A percentile compares a stretch with the other conserved stretches of the same genome.
These are phyloP conservation scores for Euzetes globulus DNA, from an alignment of 2,888 invertebrate species.

Conservation along the genomic window DNA sequence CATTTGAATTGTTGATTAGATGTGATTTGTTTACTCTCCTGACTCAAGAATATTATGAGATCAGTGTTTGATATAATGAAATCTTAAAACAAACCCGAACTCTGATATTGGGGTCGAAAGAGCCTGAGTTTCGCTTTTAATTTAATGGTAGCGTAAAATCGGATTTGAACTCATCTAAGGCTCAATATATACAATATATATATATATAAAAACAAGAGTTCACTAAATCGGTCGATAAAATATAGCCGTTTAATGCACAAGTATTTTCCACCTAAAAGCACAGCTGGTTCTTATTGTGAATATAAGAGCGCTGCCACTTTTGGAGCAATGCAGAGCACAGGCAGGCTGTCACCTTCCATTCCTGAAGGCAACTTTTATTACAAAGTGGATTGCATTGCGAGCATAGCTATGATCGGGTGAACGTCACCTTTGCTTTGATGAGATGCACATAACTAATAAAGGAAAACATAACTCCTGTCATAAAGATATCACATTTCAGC, in stretches of 20 bases:
- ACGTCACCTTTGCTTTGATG: slow-evolving; percentile 27
- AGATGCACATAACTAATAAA: slow-evolving; percentile 25
- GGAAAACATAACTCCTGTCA: slow-evolving; percentile 19
- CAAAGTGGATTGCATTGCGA: slow-evolving; percentile 4
- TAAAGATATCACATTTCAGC: slow-evolving; percentile 27
- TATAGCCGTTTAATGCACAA: slow-evolving; percentile 24
- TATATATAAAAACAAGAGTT: slow-evolving; percentile 11
- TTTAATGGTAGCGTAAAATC: slow-evolving; percentile 5
- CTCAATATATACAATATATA: not conserved
- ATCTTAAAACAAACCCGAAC: not conserved
- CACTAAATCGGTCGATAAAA: slow-evolving; percentile 30
- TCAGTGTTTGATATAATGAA: not conserved
- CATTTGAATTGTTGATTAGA: too few species aligned
- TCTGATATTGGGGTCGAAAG: not conserved
- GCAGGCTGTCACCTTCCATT: not conserved
- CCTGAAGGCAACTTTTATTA: slow-evolving; percentile 8
- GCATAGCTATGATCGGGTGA: not conserved
- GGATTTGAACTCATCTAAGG: slow-evolving; percentile 12
- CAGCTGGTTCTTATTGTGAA: slow-evolving; percentile 27
- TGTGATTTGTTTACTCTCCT: too few species aligned
- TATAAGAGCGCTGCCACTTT: slow-evolving; percentile 11
- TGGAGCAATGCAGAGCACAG: not conserved
- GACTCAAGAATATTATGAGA: too few species aligned
- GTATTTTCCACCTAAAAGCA: slow-evolving; percentile 1
- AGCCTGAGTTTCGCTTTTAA: not conserved